Conservation (phyloP, 92 coral and sea anemone genomes). For the Porites divaricata region DNA sequence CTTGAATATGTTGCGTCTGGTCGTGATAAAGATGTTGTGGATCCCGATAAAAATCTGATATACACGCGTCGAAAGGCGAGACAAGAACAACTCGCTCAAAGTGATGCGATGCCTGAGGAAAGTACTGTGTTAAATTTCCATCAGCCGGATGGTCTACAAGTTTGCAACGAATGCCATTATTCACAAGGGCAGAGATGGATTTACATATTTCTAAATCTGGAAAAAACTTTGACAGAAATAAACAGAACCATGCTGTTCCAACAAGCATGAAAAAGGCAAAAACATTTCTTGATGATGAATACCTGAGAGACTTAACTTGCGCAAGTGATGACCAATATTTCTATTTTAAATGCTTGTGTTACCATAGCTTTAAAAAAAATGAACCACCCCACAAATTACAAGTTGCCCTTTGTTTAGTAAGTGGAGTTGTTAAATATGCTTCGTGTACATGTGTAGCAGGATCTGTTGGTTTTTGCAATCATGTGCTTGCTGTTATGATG, state of each 20-base stretch:
- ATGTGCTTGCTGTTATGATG: too few relatives aligned
- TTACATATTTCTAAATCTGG: constrained; percentile 45
- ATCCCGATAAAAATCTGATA: too few relatives aligned
- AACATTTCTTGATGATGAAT: too few relatives aligned
- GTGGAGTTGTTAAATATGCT: too few relatives aligned
- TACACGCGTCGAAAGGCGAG: constrained; percentile 38
- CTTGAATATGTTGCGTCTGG: constrained; percentile 22
- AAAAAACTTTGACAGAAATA: constrained; percentile 34
- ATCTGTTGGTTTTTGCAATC: too few relatives aligned
- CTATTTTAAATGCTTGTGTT: constrained; percentile 52
- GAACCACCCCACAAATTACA: too few relatives aligned
- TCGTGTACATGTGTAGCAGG: too few relatives aligned
- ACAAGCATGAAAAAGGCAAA: constrained; percentile 65
- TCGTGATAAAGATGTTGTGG: too few relatives aligned
- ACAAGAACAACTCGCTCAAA: constrained; percentile 11
- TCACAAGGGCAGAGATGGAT: constrained; percentile 42
- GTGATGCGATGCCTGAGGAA: background rate
- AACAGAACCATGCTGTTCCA: constrained; percentile 60
- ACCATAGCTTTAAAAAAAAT: too few relatives aligned
- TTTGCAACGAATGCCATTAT: constrained; percentile 34
- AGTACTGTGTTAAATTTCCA: constrained; percentile 32
- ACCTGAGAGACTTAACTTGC: constrained; percentile 46
- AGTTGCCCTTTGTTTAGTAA: too few relatives aligned
- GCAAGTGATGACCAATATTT: constrained; percentile 53
- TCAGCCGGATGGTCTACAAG: constrained; percentile 33